phyloP scores from a whole-genome alignment of 2,113 vertebrate species.

The Oncorhynchus kisutch region DNA sequence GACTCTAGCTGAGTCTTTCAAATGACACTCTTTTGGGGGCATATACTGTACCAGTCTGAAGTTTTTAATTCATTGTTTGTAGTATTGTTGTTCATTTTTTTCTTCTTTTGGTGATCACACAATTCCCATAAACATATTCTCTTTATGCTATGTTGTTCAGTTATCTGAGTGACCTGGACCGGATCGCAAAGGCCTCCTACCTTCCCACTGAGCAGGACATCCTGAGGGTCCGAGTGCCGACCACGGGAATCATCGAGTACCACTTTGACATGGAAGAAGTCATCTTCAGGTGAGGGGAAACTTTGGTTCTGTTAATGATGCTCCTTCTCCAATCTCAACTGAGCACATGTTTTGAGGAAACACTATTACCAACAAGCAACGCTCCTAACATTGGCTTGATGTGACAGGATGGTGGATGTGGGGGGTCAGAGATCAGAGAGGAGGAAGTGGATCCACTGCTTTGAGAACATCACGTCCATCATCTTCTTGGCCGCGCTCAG shows the following conservation, averaged over 20 bases:
- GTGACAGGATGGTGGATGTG: constrained; percentile 89
- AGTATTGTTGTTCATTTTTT: background rate
- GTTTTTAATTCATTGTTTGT: too few relatives aligned
- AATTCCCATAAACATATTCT: background rate
- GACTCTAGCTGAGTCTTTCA: too few relatives aligned
- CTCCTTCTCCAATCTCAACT: background rate
- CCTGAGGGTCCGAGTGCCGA: constrained; percentile 73
- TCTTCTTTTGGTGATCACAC: background rate
- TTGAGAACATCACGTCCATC: constrained; percentile 98
- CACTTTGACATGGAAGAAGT: constrained; percentile 97
- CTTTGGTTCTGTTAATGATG: background rate
- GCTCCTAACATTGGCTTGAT: background rate
- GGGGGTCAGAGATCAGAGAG: constrained; percentile 88
- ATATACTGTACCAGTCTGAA: too few relatives aligned
- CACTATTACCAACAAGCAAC: too few relatives aligned
- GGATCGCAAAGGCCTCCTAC: constrained; percentile 60
- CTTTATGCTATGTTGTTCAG: constrained; percentile 17
- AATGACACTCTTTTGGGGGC: too few relatives aligned
- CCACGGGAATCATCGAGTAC: constrained; percentile 83
- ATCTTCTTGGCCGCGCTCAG: constrained; percentile 98
- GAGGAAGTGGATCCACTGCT: constrained; percentile 99
- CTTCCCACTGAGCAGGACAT: constrained; percentile 62
- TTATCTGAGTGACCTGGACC: constrained; percentile 70
- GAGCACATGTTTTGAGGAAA: background rate
- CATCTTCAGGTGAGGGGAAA: constrained; percentile 88